These are phyloP conservation scores for Drosophila fuyamai DNA, from an alignment of 1,140 invertebrate species.

Conservation along the genomic window DNA sequence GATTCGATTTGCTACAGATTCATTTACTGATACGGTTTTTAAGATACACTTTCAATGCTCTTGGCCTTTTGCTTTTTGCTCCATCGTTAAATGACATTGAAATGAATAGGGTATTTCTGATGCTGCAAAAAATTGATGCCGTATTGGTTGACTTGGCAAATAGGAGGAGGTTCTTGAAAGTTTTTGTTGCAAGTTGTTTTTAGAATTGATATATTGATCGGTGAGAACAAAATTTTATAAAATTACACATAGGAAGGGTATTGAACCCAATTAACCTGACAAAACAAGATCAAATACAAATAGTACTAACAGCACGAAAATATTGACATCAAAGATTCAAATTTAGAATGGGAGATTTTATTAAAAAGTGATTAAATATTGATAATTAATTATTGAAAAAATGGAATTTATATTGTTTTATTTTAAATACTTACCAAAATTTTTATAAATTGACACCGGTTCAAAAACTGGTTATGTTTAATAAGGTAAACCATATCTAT, in stretches of 20 bases:
- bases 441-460: neutral
- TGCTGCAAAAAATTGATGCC: conserved; percentile 20
- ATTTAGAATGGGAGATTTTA: neutral
- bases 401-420: too few relatives aligned
- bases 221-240: neutral
- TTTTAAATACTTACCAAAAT: too few relatives aligned
- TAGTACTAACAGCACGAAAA: too few relatives aligned
- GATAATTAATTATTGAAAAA: too few relatives aligned
- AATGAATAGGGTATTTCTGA: conserved; percentile 33
- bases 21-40: conserved; percentile 20
- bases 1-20: conserved; percentile 46
- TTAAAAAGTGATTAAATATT: neutral
- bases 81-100: conserved; percentile 64
- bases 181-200: conserved; percentile 13
- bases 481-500: neutral
- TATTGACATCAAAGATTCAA: too few relatives aligned
- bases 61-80: conserved; percentile 47
- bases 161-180: conserved; percentile 22
- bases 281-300: neutral
- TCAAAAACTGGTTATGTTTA: neutral
- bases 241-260: neutral
- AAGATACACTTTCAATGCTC: conserved; percentile 48
- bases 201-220: neutral
- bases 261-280: neutral
- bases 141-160: conserved; percentile 30